Evolutionary conservation across 2,888 invertebrate genomes (phyloP).

Genomic region (Hemithea aestivaria): DNA sequence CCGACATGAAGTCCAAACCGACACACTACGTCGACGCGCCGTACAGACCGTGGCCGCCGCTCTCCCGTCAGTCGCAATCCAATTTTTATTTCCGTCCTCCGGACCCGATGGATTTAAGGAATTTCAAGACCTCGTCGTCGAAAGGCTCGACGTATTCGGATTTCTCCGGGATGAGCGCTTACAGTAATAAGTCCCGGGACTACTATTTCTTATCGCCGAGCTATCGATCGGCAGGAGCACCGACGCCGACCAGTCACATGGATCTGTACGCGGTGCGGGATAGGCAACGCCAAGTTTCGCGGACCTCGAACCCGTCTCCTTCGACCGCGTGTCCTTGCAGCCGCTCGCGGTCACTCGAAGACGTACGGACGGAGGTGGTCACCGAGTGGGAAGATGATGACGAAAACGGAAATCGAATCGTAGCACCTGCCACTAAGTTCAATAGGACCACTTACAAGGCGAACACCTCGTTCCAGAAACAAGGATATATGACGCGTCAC

Average conservation of each 20-base stretch:
- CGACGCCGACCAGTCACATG: constrained; percentile 54
- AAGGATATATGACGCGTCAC: constrained; percentile 77
- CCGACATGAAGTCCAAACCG: constrained; percentile 82
- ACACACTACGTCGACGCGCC: constrained; percentile 72
- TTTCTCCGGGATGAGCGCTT: constrained; percentile 73
- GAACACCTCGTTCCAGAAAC: constrained; percentile 60
- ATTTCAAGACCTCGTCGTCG: constrained; percentile 68
- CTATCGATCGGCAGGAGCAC: constrained; percentile 83
- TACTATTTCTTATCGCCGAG: constrained; percentile 84
- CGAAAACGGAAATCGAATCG: constrained; percentile 80
- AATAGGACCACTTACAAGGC: constrained; percentile 62
- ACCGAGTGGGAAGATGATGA: constrained; percentile 82
- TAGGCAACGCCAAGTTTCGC: constrained; percentile 61
- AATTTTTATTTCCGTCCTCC: constrained; percentile 74
- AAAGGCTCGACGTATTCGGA: constrained; percentile 71
- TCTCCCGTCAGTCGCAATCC: constrained; percentile 75
- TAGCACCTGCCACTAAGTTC: constrained; percentile 71
- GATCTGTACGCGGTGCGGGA: constrained; percentile 59
- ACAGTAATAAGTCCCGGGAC: constrained; percentile 68
- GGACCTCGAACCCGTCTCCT: constrained; percentile 37
- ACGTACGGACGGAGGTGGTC: constrained; percentile 83
- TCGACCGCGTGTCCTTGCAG: constrained; percentile 80
- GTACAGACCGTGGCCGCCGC: constrained; percentile 83
- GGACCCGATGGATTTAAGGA: constrained; percentile 70
- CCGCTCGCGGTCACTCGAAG: constrained; percentile 85